Percentiles rank a stretch among this genome's conserved stretches.
Conservation (phyloP, 2,113 vertebrate species). For the Oryzias celebensis region DNA sequence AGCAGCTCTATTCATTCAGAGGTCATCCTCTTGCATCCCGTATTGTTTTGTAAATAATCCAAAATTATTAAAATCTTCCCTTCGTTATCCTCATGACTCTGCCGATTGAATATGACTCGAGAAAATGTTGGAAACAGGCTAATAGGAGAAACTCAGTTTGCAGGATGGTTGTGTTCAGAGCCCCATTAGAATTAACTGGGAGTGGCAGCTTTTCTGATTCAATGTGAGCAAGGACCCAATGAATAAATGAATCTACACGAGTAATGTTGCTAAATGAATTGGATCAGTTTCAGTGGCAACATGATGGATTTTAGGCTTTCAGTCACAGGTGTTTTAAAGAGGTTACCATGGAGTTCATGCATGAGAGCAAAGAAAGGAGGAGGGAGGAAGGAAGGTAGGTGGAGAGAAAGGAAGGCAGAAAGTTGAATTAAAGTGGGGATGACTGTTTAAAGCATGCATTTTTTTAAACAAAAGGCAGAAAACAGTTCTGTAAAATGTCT, state of each 20-base stretch:
- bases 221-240: neutral
- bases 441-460: neutral
- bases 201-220: neutral
- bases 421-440: neutral
- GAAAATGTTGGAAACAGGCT: neutral
- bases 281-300: constrained; percentile 21
- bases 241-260: neutral
- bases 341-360: constrained; percentile 33
- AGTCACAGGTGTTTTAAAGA: neutral
- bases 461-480: neutral
- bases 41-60: constrained; percentile 49
- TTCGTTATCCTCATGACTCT: constrained; percentile 38
- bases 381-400: neutral
- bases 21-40: constrained; percentile 20
- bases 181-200: constrained; percentile 44
- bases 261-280: neutral
- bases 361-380: constrained; percentile 3
- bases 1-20: constrained; percentile 13
- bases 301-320: constrained; percentile 20
- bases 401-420: constrained; percentile 1
- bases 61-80: constrained; percentile 31
- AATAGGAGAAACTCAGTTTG: constrained; percentile 15
- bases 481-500: neutral
- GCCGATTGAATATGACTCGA: too few relatives aligned
- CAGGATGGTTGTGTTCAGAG: constrained; percentile 20